Evolutionary conservation across 2,113 vertebrate genomes (phyloP), one percentile per base, ranked within the genome.

Genomic region (Dascyllus trimaculatus): DNA sequence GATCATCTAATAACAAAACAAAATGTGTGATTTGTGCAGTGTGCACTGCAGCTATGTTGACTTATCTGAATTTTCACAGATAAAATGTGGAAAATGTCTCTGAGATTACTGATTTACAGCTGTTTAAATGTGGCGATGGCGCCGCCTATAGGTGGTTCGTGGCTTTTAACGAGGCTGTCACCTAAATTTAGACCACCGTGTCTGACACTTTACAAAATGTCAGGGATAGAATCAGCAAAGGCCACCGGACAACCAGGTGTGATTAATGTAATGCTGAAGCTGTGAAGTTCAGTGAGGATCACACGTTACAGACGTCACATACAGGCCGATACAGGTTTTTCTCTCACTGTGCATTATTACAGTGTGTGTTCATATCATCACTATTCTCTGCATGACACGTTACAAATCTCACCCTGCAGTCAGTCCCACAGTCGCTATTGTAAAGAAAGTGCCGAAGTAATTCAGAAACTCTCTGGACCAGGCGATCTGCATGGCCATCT

Each of bases 401-500:
- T 14, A 25, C 40, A 60, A 11, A 11, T 83, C 88, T 87, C 91
- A 97, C 96, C 95, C 94, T 10, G 81, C 26, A 69, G 94, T 93
- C 84, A 97, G 94, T 57, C 94, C 93, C 40, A 95, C 1, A 3
- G 94, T 49, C 40, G 93, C 11, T 86, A 97, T 40, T 11, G 93
- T 68, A 82, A 87, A 97, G 91, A 99, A 97, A 0, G 91, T 69
- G 40, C 95, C 95, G 24, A 93, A 97, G 91, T 98, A 98, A 67
- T 96, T 97, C 71, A 98, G 87, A 82, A 97, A 95, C 93, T 98
- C 96, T 63, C 94, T 90, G 71, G 96, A 95, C 95, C 96, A 96
- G 72, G 97, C 96, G 22, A 98, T 93, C 92, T 97, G 96, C 96
- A 97, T 95, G 0, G 97, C 96, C 94, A 95, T 89, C 92, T 97